Evolutionary conservation across 2,797 vertebrate species (phyloP).

Genomic region (Pseudochirops cupreus): DNA sequence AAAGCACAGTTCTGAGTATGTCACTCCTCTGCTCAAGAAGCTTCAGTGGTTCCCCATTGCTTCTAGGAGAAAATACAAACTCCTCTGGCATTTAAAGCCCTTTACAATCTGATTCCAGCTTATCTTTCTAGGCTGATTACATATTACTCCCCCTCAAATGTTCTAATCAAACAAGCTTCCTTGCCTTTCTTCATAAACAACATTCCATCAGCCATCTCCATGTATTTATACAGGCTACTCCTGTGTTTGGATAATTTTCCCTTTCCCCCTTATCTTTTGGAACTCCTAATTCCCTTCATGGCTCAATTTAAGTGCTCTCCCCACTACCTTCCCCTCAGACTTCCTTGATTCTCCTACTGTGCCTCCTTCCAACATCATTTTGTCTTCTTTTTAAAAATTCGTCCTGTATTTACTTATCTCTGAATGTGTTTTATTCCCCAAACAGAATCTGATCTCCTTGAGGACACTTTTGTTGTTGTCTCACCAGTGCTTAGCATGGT

Average conservation of each 20-base stretch:
- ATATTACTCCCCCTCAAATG: neutral
- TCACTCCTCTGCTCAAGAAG: neutral
- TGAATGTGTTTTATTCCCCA: slow-evolving; percentile 6
- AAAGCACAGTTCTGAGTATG: neutral
- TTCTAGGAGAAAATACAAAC: neutral
- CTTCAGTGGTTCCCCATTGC: neutral
- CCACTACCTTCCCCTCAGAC: neutral
- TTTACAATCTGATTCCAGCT: neutral
- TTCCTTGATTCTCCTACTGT: neutral
- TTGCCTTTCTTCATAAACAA: neutral
- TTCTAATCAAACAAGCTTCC: neutral
- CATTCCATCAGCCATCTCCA: neutral
- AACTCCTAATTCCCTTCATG: neutral
- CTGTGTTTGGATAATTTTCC: neutral
- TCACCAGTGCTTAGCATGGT: neutral
- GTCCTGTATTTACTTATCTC: slow-evolving; percentile 1
- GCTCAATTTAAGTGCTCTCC: neutral
- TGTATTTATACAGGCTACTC: neutral
- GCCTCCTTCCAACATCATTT: no score
- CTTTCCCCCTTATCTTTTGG: neutral
- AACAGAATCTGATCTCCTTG: neutral
- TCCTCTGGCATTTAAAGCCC: neutral
- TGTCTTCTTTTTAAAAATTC: slow-evolving; percentile 2
- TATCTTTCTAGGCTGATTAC: neutral
- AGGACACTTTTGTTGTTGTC: neutral